phyloP scores from a whole-genome alignment of 2,888 invertebrate species.

The Andricus curvator region DNA sequence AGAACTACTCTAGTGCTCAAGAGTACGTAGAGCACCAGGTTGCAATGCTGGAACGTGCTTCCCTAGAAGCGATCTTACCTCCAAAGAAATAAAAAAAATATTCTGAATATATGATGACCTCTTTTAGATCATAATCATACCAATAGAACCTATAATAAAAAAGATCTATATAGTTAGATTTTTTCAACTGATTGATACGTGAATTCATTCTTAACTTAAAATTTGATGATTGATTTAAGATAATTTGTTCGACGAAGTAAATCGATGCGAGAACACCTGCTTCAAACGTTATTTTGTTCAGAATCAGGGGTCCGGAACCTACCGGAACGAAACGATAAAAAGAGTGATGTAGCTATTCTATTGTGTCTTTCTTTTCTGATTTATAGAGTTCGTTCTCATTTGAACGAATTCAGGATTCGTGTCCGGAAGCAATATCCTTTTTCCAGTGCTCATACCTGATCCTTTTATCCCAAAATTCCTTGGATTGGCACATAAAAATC shows the following conservation, averaged over 20 bases:
- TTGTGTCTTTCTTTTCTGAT: background rate
- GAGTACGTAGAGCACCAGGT: background rate
- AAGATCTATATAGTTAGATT: too few relatives aligned
- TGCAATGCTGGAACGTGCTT: slow-evolving; percentile 8
- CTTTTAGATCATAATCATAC: background rate
- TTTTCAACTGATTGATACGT: background rate
- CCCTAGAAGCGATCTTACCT: slow-evolving; percentile 10
- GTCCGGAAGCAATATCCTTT: slow-evolving; percentile 12
- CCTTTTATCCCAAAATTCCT: background rate
- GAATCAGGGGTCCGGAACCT: slow-evolving; percentile 20
- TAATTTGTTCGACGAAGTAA: background rate
- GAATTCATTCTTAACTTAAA: background rate
- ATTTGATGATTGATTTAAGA: background rate
- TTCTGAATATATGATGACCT: background rate
- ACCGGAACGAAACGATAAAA: slow-evolving; percentile 14
- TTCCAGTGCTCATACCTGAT: background rate
- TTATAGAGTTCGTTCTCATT: background rate
- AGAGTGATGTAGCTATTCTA: background rate
- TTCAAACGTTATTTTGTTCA: slow-evolving; percentile 9
- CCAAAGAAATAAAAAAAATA: background rate
- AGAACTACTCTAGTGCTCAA: slow-evolving; percentile 6
- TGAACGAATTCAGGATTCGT: background rate
- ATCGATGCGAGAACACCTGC: background rate
- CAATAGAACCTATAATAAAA: background rate
- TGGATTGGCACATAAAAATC: background rate